Conservation (phyloP, 1,140 invertebrate species). For the Mercenaria mercenaria region DNA sequence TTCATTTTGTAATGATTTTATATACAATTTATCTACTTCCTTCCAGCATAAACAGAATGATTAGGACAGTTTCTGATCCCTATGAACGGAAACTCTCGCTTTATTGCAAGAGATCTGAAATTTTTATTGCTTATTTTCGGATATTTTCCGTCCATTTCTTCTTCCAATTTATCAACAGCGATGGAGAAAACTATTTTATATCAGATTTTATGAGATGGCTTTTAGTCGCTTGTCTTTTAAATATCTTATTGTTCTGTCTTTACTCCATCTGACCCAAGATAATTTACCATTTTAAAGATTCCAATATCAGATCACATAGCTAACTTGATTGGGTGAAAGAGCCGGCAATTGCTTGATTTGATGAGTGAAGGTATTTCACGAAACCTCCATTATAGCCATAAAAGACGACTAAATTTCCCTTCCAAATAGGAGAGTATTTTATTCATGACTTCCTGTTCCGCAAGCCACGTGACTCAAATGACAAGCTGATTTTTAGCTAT, state of each 20-base stretch:
- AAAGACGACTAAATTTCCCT: slow-evolving; percentile 64
- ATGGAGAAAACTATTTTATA: slow-evolving; percentile 67
- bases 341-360: slow-evolving; percentile 48
- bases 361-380: slow-evolving; percentile 65
- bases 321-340: slow-evolving; percentile 57
- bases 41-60: slow-evolving; percentile 32
- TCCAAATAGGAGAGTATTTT: slow-evolving; percentile 58
- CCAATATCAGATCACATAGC: slow-evolving; percentile 63
- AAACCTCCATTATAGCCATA: slow-evolving; percentile 66
- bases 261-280: slow-evolving; percentile 45
- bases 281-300: slow-evolving; percentile 65
- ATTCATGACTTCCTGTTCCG: slow-evolving; percentile 65
- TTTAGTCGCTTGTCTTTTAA: slow-evolving; percentile 67
- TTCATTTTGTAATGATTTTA: slow-evolving; percentile 67
- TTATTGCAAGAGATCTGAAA: slow-evolving; percentile 64
- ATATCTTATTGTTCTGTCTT: slow-evolving; percentile 61
- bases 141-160: slow-evolving; percentile 66
- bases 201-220: slow-evolving; percentile 68
- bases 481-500: slow-evolving; percentile 43
- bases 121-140: slow-evolving; percentile 70
- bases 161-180: slow-evolving; percentile 64
- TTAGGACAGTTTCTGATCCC: slow-evolving; percentile 37
- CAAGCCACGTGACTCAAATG: slow-evolving; percentile 57
- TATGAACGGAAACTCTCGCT: slow-evolving; percentile 44
- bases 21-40: slow-evolving; percentile 68